Evolutionary conservation across 1,140 invertebrate species (phyloP), one percentile per base, ranked within the genome.

Genomic region (Portunus trituberculatus): DNA sequence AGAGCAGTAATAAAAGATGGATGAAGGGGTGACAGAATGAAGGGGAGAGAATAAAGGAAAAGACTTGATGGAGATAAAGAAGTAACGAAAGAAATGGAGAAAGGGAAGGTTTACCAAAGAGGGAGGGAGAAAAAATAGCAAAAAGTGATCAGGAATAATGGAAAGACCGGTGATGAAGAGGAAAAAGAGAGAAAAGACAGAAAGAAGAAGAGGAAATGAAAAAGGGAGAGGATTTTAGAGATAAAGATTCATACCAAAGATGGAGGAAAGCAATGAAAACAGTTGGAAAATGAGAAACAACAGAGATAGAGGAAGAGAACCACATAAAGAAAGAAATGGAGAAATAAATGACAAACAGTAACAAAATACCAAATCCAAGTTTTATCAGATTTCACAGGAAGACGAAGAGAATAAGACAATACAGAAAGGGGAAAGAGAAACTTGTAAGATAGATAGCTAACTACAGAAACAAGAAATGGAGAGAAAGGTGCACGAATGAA

Each of bases 131-230:
- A 32, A 84, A 84, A 25, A 92, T 1, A 31, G 25, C 25, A 45
- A 46, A 32, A 28, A 39, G 39, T 0, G 39, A 45, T 4, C 8
- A 93, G 83, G 32, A 92, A 82, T 4, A 16, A 25, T 67, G 32
- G 28, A 0, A 45, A 25, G 32, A 39, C 12, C 28, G 45, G 32
- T 2, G 32, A 45, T 39, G 29, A 89, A 45, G 45, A 31, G 45
- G 89, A 52, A 39, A 91, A 39, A 91, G 89, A 91, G 45, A 91
- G 87, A 89, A 89, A 29, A 89, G 87, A 89, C 0, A 45, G 39
- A 45, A n/a, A 45, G 87, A 29, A 45, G 32, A 45, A 45, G 45
- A 46, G 45, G 87, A 89, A 32, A 89, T 6, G 31, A 32, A 32
- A 29, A 89, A 16, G 20, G 2, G 1, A 20, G 20, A 20, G 52